phyloP scores from a whole-genome alignment of 2,888 invertebrate species.

The Deilephila porcellus region DNA sequence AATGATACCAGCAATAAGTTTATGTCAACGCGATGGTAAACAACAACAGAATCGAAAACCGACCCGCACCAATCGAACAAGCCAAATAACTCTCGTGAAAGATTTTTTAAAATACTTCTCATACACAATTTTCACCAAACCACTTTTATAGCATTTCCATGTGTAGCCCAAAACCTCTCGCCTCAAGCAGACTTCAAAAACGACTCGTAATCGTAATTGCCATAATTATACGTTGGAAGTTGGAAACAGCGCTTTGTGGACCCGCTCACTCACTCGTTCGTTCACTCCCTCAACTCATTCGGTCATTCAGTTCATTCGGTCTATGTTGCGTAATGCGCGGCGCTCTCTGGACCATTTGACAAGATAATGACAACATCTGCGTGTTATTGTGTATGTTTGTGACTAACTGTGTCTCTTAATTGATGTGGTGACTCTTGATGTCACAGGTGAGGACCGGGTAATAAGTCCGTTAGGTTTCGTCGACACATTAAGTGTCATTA shows the following conservation, averaged over 20 bases:
- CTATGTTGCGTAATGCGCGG: not conserved
- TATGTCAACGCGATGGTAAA: not conserved
- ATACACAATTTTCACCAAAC: not conserved
- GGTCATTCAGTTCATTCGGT: not conserved
- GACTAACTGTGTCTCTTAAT: constrained; percentile 1
- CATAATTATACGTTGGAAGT: constrained; percentile 6
- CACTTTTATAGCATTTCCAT: not conserved
- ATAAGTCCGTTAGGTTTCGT: not conserved
- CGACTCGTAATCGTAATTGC: constrained; percentile 1
- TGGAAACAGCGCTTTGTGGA: not conserved
- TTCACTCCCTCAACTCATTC: not conserved
- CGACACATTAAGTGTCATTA: not conserved
- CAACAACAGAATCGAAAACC: not conserved
- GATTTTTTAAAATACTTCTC: too few relatives aligned
- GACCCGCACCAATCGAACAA: too few relatives aligned
- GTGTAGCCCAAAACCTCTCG: not conserved
- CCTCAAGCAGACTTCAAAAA: not conserved
- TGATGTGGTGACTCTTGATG: constrained; percentile 2
- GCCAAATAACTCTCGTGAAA: too few relatives aligned
- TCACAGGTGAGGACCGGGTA: not conserved
- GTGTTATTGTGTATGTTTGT: constrained; percentile 6
- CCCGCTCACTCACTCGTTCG: not conserved
- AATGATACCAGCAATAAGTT: not conserved
- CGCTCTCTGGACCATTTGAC: not conserved
- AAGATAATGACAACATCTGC: constrained; percentile 4